Percentiles rank a stretch among this genome's conserved stretches.
These are phyloP conservation scores for Hipposideros larvatus DNA, from an alignment of 2,797 vertebrate genomes.

Conservation along the genomic window DNA sequence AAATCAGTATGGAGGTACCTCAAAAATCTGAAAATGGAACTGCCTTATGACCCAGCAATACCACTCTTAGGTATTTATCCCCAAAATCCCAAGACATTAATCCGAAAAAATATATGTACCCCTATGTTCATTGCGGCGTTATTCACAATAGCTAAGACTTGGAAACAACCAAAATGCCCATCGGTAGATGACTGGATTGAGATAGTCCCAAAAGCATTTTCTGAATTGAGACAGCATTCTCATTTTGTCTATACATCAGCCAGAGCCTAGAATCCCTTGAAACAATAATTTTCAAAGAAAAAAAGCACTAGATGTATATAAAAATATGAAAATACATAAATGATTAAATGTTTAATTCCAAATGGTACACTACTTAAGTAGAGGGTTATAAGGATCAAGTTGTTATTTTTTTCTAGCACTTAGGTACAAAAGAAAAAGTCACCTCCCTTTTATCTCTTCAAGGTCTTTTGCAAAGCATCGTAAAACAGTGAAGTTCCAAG, in stretches of 20 bases:
- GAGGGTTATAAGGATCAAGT: not conserved
- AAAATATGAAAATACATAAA: not conserved
- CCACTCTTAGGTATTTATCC: too few relatives aligned
- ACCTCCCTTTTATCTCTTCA: not conserved
- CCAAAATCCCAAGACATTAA: too few relatives aligned
- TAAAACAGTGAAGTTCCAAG: not conserved
- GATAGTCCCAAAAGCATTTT: too few relatives aligned
- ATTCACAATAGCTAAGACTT: too few relatives aligned
- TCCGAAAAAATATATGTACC: too few relatives aligned
- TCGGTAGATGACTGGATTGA: too few relatives aligned
- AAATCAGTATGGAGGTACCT: too few relatives aligned
- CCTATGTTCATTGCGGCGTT: too few relatives aligned
- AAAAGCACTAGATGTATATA: not conserved
- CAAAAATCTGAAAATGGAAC: too few relatives aligned
- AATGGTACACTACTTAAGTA: not conserved
- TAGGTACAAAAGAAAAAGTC: not conserved
- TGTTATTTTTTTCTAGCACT: not conserved
- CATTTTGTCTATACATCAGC: not conserved
- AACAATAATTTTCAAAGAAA: not conserved
- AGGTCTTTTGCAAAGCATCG: not conserved
- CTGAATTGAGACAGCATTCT: conserved; percentile 8
- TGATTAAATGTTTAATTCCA: not conserved
- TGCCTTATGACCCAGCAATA: too few relatives aligned
- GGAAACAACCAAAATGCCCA: too few relatives aligned
- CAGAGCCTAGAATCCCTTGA: not conserved